Conservation (phyloP, 37 sponge, comb jelly and placozoan species). For the Cladorhizidae sp. region DNA sequence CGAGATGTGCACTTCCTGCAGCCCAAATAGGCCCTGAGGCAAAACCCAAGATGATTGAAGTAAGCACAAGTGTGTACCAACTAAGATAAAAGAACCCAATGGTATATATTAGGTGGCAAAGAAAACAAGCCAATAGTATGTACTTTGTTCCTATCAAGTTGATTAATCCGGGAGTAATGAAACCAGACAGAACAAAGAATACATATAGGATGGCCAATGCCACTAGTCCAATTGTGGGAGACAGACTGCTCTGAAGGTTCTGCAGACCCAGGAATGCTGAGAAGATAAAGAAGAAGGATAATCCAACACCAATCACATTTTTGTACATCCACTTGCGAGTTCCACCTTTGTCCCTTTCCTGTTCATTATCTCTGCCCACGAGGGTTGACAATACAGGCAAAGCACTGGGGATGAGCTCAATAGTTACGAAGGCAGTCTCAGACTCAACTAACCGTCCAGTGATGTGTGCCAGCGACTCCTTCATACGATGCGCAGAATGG, state of each 20-base stretch:
- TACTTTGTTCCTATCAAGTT: conserved; percentile 44
- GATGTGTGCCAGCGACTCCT: no score
- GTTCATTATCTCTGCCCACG: background rate
- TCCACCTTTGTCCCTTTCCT: no score
- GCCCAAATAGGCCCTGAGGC: conserved; percentile 62
- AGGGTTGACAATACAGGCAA: no score
- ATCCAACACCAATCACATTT: conserved; percentile 29
- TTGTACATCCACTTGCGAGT: conserved; percentile 23
- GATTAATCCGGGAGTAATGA: conserved; percentile 31
- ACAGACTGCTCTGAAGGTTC: conserved; percentile 63
- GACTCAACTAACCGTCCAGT: no score
- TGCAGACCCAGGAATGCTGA: conserved; percentile 38
- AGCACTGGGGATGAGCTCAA: no score
- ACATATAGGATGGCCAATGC: conserved; percentile 44
- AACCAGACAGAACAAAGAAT: conserved; percentile 22
- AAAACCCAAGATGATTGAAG: conserved; percentile 49
- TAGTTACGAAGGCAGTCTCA: no score
- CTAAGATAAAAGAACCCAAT: conserved; percentile 61
- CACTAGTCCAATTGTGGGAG: conserved; percentile 23
- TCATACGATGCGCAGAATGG: no score
- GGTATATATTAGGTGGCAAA: conserved; percentile 34
- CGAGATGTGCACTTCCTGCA: conserved; percentile 29
- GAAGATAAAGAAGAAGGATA: conserved; percentile 36
- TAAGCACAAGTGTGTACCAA: conserved; percentile 75
- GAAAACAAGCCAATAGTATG: conserved; percentile 24